Evolutionary conservation across 2,888 invertebrate species (phyloP).

Genomic region (Cephus sareptanus): DNA sequence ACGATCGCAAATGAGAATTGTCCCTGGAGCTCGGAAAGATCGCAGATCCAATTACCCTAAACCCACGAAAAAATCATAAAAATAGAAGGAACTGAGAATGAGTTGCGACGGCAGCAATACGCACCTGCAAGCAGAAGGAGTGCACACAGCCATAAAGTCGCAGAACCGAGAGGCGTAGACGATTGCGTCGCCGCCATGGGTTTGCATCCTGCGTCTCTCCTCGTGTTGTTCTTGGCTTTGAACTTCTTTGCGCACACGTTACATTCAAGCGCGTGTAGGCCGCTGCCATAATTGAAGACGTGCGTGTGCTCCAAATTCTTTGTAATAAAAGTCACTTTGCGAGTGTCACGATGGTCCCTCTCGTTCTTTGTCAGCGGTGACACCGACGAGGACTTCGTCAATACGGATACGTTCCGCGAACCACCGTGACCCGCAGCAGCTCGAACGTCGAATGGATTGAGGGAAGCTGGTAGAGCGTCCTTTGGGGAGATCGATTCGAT

Average conservation of each 20-base stretch:
- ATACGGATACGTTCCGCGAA: too few species aligned
- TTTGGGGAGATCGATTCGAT: not conserved
- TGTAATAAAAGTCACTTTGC: conserved; percentile 8
- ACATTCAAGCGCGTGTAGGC: conserved; percentile 1
- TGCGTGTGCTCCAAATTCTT: conserved; percentile 4
- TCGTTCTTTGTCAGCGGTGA: not conserved
- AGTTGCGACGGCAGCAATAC: not conserved
- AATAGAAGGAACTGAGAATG: too few species aligned
- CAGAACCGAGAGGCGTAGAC: not conserved
- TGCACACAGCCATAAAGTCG: conserved; percentile 7
- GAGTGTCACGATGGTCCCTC: not conserved
- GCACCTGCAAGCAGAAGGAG: conserved; percentile 13
- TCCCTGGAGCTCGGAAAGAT: too few species aligned
- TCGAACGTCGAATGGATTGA: too few species aligned
- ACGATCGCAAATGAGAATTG: too few species aligned
- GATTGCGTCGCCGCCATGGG: conserved; percentile 3
- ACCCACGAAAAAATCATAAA: too few species aligned
- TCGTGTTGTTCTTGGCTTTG: conserved; percentile 9
- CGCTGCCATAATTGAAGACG: conserved; percentile 10
- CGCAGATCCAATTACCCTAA: too few species aligned
- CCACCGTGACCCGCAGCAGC: too few species aligned
- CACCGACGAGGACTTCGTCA: not conserved
- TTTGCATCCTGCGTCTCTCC: conserved; percentile 4
- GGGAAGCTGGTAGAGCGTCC: not conserved
- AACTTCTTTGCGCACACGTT: conserved; percentile 10